Evolutionary conservation across 2,113 vertebrate species (phyloP), one percentile per base, ranked within the genome.

Genomic region (Hipposideros armiger): DNA sequence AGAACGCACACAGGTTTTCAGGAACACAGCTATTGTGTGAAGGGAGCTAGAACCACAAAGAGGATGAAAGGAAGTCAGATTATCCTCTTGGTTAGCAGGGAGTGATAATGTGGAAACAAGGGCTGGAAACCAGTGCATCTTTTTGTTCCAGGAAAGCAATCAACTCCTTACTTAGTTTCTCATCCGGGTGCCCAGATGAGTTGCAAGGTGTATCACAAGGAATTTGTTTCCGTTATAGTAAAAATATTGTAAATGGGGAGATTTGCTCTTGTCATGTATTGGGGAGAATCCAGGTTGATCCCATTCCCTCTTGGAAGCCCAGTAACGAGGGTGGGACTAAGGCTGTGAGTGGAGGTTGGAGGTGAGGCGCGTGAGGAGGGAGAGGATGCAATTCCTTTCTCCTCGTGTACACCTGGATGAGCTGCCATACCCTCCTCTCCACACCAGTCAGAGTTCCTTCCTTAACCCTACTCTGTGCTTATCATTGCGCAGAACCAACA

Each of bases 71-170:
- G 8, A 82, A 82, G 81, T 36, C 13, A 47, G 14, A n/a, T 90
- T 58, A 66, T 56, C 28, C 77, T 11, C 47, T 92, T 45, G 50
- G 40, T 84, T 52, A 16, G 22, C 32, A 56, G 74, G 28, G 74
- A 77, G n/a, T 62, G 52, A 45, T 50, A 26, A 30, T 15, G 47
- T 36, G 32, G 73, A 72, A 67, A 69, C 42, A 4, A 3, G 32
- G 36, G n/a, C 22, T 9, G 42, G 77, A 52, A 66, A 40, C 54
- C 36, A 69, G 19, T n/a, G 2, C 40, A 28, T 87, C 56, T n/a
- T 40, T 54, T 58, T 50, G 50, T 78, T 47, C 47, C 54, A 73
- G 94, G 94, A 95, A 80, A 83, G 52, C 20, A 28, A 56, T 83
- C 74, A 70, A 5, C 45, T 80, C 16, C 28, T 45, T 69, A 45